These are phyloP conservation scores for Cephalopachus bancanus DNA, from an alignment of 2,797 vertebrate species.

Conservation along the genomic window DNA sequence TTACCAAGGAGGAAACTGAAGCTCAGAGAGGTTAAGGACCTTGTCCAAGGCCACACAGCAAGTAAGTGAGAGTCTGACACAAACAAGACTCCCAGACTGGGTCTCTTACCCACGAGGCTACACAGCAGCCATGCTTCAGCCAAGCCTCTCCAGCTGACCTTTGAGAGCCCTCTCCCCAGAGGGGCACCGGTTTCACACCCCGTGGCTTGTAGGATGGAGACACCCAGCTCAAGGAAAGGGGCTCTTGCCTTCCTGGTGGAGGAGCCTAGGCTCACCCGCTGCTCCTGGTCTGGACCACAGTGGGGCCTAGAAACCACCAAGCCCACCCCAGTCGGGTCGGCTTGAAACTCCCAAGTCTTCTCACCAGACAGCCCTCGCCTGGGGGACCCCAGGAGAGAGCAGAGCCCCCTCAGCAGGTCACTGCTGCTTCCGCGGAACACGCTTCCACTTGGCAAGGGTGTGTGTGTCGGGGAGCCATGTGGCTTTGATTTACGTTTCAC, in stretches of 20 bases:
- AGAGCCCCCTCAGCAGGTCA: neutral
- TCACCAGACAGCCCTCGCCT: neutral
- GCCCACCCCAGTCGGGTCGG: neutral
- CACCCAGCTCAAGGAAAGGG: neutral
- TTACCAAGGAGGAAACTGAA: neutral
- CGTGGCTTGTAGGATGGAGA: neutral
- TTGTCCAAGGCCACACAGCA: neutral
- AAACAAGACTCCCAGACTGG: neutral
- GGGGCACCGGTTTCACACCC: neutral
- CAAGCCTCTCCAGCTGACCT: neutral
- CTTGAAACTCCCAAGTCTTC: neutral
- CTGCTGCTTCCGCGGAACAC: neutral
- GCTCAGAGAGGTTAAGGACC: slow-evolving; percentile 34
- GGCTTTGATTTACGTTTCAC: slow-evolving; percentile 80
- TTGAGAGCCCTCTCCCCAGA: neutral
- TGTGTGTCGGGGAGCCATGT: slow-evolving; percentile 59
- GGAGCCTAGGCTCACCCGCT: neutral
- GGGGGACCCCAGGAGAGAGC: neutral
- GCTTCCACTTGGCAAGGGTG: slow-evolving; percentile 50
- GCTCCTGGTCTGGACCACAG: neutral
- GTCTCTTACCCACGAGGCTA: neutral
- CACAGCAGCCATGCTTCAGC: neutral
- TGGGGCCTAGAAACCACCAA: slow-evolving; percentile 9
- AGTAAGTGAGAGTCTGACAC: neutral
- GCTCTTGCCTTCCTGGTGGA: neutral